These are phyloP conservation scores for Narcine bancroftii DNA, from an alignment of 2,113 vertebrate species.

Conservation along the genomic window DNA sequence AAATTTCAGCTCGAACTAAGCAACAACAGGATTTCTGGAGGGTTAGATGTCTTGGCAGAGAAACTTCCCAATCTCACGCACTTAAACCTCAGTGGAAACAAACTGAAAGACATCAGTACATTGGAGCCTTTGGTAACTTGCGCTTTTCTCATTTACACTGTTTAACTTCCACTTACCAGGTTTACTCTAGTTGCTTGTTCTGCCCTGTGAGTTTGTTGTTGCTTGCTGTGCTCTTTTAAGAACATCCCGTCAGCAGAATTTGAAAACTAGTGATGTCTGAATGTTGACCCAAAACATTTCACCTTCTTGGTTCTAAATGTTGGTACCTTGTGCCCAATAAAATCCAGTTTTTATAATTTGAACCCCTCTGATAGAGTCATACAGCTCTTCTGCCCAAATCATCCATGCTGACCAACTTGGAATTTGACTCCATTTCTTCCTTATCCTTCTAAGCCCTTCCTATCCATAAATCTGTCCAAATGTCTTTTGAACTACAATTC, in stretches of 20 bases:
- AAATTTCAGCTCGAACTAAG: conserved; percentile 65
- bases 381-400: too few species aligned
- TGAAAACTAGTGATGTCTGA: background rate
- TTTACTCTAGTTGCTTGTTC: background rate
- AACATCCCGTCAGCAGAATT: conserved; percentile 16
- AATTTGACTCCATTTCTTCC: too few species aligned
- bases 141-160: background rate
- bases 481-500: too few species aligned
- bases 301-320: background rate
- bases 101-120: conserved; percentile 70
- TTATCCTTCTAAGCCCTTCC: too few species aligned
- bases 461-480: too few species aligned
- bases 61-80: conserved; percentile 69
- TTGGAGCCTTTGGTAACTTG: conserved; percentile 62
- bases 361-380: too few species aligned
- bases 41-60: conserved; percentile 63
- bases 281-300: background rate
- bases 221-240: background rate
- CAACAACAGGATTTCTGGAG: conserved; percentile 66
- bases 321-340: background rate
- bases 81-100: conserved; percentile 74
- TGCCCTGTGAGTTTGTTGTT: background rate
- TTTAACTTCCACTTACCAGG: background rate
- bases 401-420: too few species aligned
- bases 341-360: background rate